phyloP scores from a whole-genome alignment of 2,113 vertebrate genomes.

The Zapus hudsonius region DNA sequence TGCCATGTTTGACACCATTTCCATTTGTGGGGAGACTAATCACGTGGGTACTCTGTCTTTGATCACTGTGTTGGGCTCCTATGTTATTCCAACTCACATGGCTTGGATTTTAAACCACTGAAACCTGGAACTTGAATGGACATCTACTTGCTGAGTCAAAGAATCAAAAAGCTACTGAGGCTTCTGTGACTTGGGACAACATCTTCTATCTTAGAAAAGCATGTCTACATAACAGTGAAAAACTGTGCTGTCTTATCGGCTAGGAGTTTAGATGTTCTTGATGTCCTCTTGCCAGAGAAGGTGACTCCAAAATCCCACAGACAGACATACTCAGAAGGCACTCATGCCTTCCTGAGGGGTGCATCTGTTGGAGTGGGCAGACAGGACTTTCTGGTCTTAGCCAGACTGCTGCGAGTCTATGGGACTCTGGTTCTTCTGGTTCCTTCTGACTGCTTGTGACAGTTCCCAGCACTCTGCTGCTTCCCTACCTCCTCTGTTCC shows the following conservation, averaged over 20 bases:
- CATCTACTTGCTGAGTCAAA: neutral
- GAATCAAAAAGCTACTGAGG: neutral
- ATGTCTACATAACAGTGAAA: neutral
- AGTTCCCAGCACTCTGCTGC: neutral
- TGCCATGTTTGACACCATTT: neutral
- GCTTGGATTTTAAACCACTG: neutral
- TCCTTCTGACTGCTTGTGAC: neutral
- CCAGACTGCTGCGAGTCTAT: neutral
- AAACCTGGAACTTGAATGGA: neutral
- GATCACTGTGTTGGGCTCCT: neutral
- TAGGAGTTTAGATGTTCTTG: neutral
- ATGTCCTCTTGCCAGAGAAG: neutral
- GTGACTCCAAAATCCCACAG: neutral
- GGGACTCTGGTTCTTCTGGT: neutral
- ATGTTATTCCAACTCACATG: neutral
- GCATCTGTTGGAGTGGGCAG: neutral
- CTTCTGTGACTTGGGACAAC: neutral
- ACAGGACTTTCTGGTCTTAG: neutral
- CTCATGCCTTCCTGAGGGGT: neutral
- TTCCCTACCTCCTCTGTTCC: neutral
- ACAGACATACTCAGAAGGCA: neutral
- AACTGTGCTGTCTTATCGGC: neutral
- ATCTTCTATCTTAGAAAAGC: neutral
- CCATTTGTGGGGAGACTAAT: neutral
- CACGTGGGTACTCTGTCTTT: neutral